phyloP scores from a whole-genome alignment of 2,888 invertebrate species.

The Drosophila imparisetae region DNA sequence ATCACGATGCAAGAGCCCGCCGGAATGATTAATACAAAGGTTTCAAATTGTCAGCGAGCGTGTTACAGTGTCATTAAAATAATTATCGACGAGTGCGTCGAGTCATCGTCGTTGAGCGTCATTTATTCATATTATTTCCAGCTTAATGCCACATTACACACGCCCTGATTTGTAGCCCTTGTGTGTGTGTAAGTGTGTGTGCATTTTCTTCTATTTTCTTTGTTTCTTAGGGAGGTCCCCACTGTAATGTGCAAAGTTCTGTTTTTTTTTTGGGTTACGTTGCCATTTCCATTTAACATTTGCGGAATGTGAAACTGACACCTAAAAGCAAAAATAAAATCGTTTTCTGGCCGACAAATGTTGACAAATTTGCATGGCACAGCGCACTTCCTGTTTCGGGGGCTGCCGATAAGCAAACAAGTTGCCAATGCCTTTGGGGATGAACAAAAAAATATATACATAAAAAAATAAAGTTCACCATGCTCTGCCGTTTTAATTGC shows the following conservation, averaged over 20 bases:
- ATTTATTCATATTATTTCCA: slow-evolving; percentile 67
- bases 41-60: slow-evolving; percentile 32
- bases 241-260: slow-evolving; percentile 31
- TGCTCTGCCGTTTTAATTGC: slow-evolving; percentile 50
- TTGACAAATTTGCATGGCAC: slow-evolving; percentile 55
- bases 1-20: slow-evolving; percentile 47
- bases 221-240: background rate
- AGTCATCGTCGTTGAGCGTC: slow-evolving; percentile 27
- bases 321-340: slow-evolving; percentile 9
- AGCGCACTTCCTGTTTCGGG: slow-evolving; percentile 44
- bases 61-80: slow-evolving; percentile 53
- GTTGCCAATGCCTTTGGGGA: slow-evolving; percentile 25
- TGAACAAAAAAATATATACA: slow-evolving; percentile 1
- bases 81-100: slow-evolving; percentile 56
- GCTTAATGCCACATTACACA: slow-evolving; percentile 62
- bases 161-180: slow-evolving; percentile 17
- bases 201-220: background rate
- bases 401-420: slow-evolving; percentile 56
- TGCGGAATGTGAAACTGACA: slow-evolving; percentile 38
- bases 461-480: background rate
- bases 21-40: slow-evolving; percentile 53
- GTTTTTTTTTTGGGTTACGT: slow-evolving; percentile 4
- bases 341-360: slow-evolving; percentile 28
- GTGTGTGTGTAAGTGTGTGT: background rate
- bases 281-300: slow-evolving; percentile 26